Evolutionary conservation across 2,797 vertebrate species (phyloP).

Genomic region (Sebastes variabilis): DNA sequence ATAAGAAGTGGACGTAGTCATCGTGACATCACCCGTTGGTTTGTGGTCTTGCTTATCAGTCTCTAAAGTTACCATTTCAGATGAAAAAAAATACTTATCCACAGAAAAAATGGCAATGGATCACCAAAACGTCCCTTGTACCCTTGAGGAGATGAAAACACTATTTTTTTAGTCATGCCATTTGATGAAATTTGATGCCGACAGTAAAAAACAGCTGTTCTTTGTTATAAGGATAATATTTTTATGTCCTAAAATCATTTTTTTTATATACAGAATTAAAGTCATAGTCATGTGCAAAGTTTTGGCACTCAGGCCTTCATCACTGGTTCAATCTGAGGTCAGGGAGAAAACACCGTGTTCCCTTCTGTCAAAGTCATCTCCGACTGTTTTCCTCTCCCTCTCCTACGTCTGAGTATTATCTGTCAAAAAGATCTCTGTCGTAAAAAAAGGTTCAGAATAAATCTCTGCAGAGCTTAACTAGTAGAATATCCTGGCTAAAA

Average conservation of each 20-base stretch:
- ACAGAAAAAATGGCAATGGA: neutral
- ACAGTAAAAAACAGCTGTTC: neutral
- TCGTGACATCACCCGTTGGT: too few relatives aligned
- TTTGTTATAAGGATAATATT: neutral
- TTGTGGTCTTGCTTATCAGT: neutral
- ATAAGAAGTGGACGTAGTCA: too few relatives aligned
- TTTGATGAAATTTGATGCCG: neutral
- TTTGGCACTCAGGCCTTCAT: slow-evolving; percentile 7
- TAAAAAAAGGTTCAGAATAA: neutral
- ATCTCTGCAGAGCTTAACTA: neutral
- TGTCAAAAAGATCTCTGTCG: neutral
- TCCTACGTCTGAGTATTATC: neutral
- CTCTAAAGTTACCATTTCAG: neutral
- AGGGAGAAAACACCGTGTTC: slow-evolving; percentile 34
- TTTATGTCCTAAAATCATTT: neutral
- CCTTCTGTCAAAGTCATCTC: slow-evolving; percentile 38
- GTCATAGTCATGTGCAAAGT: neutral
- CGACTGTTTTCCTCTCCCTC: neutral
- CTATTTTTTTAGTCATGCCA: too few relatives aligned
- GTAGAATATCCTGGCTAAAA: neutral
- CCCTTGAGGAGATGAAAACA: neutral
- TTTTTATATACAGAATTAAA: neutral
- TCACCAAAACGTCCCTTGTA: neutral
- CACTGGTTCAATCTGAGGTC: slow-evolving; percentile 50
- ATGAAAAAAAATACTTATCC: neutral